phyloP scores from a whole-genome alignment of 1,140 invertebrate species.

The Euwallacea fornicatus region DNA sequence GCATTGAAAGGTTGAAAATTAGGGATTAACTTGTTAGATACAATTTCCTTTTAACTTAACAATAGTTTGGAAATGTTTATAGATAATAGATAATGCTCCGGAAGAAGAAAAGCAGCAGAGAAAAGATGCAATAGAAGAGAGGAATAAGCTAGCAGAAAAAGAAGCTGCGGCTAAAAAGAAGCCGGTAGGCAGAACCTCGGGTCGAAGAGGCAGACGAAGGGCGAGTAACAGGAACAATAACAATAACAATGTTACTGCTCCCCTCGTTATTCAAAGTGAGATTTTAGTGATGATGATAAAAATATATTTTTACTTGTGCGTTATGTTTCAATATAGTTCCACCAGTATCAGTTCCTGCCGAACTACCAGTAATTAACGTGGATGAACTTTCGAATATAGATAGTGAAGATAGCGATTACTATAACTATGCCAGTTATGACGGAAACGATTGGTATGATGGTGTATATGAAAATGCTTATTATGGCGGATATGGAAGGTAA shows the following conservation, averaged over 20 bases:
- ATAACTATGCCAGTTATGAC: background rate
- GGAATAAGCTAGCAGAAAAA: constrained; percentile 27
- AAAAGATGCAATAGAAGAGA: constrained; percentile 44
- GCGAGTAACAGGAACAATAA: no score
- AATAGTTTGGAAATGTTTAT: background rate
- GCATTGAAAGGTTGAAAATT: no score
- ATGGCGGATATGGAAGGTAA: constrained; percentile 31
- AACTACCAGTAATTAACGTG: background rate
- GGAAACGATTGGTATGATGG: background rate
- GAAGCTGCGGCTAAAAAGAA: background rate
- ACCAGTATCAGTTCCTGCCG: background rate
- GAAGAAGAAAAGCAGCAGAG: constrained; percentile 43
- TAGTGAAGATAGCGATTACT: background rate
- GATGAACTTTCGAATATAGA: background rate
- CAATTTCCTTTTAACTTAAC: background rate
- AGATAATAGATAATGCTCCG: constrained; percentile 28
- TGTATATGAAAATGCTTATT: constrained; percentile 9
- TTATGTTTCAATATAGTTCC: background rate
- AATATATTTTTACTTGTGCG: background rate
- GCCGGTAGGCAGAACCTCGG: background rate
- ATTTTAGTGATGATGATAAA: background rate
- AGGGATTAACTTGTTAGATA: no score
- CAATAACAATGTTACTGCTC: no score
- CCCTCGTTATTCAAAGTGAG: no score
- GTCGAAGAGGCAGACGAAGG: background rate